phyloP scores from a whole-genome alignment of 1,140 invertebrate genomes.

The Asobara japonica region DNA sequence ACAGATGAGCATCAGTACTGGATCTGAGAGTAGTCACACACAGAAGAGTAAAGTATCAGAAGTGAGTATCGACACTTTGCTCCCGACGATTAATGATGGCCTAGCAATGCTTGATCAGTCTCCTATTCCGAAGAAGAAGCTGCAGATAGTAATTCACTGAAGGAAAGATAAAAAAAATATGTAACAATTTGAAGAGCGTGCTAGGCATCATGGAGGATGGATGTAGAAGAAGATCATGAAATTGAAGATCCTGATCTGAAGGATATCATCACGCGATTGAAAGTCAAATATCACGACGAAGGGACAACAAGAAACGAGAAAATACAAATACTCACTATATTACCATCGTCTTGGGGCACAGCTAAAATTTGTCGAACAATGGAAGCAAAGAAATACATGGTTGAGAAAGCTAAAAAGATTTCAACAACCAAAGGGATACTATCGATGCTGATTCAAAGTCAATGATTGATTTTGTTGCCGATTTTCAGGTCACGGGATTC shows the following conservation, averaged over 20 bases:
- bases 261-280: neutral
- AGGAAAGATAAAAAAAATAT: neutral
- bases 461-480: neutral
- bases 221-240: neutral
- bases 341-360: conserved; percentile 1
- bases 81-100: neutral
- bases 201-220: neutral
- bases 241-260: neutral
- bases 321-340: conserved; percentile 25
- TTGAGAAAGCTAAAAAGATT: neutral
- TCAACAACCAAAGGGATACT: neutral
- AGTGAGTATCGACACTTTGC: neutral
- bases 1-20: neutral
- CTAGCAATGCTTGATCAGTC: neutral
- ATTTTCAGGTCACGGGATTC: neutral
- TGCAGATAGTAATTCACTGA: neutral
- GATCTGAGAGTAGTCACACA: neutral
- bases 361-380: conserved; percentile 14
- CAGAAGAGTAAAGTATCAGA: neutral
- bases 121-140: neutral
- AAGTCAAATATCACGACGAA: conserved; percentile 7
- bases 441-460: conserved; percentile 8
- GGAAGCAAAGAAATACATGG: conserved; percentile 5
- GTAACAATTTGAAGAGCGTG: neutral
- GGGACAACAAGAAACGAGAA: conserved; percentile 5